These are phyloP conservation scores for Solenopsis fugax DNA, from an alignment of 1,140 invertebrate genomes.

Conservation along the genomic window DNA sequence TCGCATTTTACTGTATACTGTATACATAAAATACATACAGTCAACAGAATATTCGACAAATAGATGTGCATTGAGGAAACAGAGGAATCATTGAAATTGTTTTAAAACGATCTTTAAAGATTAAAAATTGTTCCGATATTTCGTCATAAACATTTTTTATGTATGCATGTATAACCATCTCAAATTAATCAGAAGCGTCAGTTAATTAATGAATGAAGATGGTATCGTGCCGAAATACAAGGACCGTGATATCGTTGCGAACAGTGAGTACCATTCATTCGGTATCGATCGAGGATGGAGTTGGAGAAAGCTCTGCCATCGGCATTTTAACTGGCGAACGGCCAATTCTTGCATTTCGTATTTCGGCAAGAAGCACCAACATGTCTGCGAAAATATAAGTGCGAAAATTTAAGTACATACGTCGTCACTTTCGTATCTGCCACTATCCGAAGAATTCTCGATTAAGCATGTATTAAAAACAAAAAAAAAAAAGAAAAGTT, in stretches of 20 bases:
- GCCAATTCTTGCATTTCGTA: conserved; percentile 40
- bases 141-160: not conserved
- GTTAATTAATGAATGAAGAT: conserved; percentile 6
- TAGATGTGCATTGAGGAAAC: not conserved
- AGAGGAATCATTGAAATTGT: not conserved
- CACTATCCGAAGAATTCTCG: not conserved
- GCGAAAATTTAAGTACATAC: conserved; percentile 24
- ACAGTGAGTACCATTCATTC: conserved; percentile 9
- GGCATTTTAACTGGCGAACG: conserved; percentile 60
- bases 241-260: conserved; percentile 1
- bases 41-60: not conserved
- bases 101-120: not conserved
- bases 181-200: not conserved
- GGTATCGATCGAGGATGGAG: conserved; percentile 68
- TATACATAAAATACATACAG: too few species aligned
- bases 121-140: not conserved
- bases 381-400: conserved; percentile 44
- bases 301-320: conserved; percentile 52
- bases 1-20: not conserved
- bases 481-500: not conserved
- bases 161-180: too few species aligned
- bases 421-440: not conserved
- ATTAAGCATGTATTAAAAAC: not conserved
- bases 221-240: conserved; percentile 12
- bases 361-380: conserved; percentile 31